Evolutionary conservation across 64 coral and sea anemone genomes (phyloP).

Genomic region (Pachyseris speciosa): DNA sequence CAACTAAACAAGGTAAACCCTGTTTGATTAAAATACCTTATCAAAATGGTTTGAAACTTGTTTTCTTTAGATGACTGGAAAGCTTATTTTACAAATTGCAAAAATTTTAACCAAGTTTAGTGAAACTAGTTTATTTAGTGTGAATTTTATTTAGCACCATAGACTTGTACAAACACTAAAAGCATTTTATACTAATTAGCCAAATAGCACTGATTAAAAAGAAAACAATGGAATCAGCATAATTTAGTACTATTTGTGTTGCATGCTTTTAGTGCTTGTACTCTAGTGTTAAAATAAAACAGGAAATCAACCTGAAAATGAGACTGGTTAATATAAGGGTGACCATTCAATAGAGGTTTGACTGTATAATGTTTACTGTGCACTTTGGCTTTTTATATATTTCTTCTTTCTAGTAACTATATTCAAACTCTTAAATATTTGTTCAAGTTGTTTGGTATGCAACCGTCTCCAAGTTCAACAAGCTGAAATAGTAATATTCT

Average conservation of each 20-base stretch:
- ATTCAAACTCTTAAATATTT: slow-evolving; percentile 14
- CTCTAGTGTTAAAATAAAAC: not conserved
- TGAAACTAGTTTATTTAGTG: no score
- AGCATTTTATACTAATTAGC: no score
- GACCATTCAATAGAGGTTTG: not conserved
- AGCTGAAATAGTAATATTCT: slow-evolving; percentile 64
- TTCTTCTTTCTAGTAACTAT: not conserved
- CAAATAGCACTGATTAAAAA: not conserved
- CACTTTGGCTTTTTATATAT: not conserved
- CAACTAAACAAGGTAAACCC: no score
- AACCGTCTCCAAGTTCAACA: slow-evolving; percentile 63
- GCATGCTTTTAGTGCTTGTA: not conserved
- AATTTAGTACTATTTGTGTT: not conserved
- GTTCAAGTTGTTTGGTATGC: slow-evolving; percentile 32
- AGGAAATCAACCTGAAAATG: not conserved
- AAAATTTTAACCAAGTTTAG: no score
- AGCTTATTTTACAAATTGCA: no score
- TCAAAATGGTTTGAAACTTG: no score
- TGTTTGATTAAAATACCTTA: no score
- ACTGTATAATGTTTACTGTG: not conserved
- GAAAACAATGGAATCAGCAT: not conserved
- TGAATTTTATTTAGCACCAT: no score
- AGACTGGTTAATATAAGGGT: not conserved
- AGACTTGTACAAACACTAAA: no score
- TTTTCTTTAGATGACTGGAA: no score